These are phyloP conservation scores for Conistra vaccinii DNA, from an alignment of 2,888 invertebrate species.

Conservation along the genomic window DNA sequence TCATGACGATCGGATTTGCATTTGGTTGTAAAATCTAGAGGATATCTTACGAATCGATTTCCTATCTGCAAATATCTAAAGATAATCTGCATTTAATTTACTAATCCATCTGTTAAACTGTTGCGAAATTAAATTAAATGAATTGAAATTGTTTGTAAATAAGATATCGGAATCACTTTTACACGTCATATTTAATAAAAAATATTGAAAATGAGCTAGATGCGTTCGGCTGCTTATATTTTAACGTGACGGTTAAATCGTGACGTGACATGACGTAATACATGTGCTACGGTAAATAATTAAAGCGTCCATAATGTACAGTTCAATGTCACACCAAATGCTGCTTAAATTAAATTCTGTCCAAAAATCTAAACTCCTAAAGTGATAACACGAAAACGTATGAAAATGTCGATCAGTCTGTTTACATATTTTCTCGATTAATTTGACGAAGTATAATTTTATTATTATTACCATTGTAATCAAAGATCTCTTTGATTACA, in stretches of 20 bases:
- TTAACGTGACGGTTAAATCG: neutral
- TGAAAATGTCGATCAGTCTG: neutral
- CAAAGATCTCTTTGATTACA: no score
- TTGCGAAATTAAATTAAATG: no score
- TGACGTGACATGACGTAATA: neutral
- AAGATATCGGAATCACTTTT: no score
- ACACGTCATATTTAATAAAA: no score
- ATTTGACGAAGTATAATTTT: no score
- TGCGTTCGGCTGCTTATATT: no score
- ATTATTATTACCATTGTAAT: no score
- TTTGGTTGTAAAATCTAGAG: neutral
- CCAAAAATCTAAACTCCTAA: neutral
- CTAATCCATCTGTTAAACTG: neutral
- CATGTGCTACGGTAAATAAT: neutral
- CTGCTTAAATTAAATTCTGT: neutral
- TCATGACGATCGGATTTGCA: neutral
- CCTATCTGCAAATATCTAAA: neutral
- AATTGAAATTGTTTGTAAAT: no score
- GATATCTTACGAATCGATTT: neutral
- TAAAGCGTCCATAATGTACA: neutral
- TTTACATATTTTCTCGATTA: neutral
- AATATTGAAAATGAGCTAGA: no score
- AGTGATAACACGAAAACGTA: neutral
- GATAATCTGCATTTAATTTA: no score
- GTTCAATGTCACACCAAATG: neutral